Conservation (phyloP, 1,140 invertebrate genomes). For the Drosophila nannoptera region DNA sequence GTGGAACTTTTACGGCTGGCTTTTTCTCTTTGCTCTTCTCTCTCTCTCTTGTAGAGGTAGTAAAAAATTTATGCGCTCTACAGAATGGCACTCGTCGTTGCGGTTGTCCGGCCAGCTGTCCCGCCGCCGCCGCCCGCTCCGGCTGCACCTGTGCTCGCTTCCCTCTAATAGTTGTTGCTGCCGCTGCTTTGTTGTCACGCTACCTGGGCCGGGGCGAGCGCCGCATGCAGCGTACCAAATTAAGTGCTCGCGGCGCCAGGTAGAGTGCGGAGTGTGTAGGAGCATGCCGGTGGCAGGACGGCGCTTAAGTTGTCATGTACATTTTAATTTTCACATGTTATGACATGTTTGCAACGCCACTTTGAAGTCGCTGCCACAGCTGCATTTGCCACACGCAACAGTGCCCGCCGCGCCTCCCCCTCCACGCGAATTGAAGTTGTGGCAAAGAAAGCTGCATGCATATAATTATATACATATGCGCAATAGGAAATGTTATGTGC, state of each 20-base stretch:
- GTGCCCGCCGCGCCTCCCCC: too few relatives aligned
- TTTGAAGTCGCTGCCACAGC: constrained; percentile 51
- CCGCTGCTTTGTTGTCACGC: constrained; percentile 35
- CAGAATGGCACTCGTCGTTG: constrained; percentile 53
- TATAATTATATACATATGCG: too few relatives aligned
- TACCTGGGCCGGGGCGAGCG: constrained; percentile 48
- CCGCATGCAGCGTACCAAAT: constrained; percentile 66
- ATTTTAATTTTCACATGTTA: constrained; percentile 75
- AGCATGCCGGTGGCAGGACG: constrained; percentile 30
- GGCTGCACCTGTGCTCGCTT: constrained; percentile 55
- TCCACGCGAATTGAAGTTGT: too few relatives aligned
- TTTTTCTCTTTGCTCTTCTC: constrained; percentile 25
- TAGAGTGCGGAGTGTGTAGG: background rate
- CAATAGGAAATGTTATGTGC: too few relatives aligned
- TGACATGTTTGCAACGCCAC: constrained; percentile 59
- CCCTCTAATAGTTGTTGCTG: constrained; percentile 22
- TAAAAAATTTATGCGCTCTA: constrained; percentile 68
- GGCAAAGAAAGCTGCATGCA: too few relatives aligned
- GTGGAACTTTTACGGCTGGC: constrained; percentile 61
- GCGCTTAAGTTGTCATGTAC: constrained; percentile 74
- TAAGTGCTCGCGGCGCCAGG: constrained; percentile 53
- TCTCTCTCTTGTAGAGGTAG: constrained; percentile 6
- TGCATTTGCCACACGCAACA: constrained; percentile 6
- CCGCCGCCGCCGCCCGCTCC: constrained; percentile 61
- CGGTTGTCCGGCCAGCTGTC: constrained; percentile 32